Evolutionary conservation across 2,888 invertebrate species (phyloP), one percentile per base, ranked within the genome.

Genomic region (Lamproptera curius): DNA sequence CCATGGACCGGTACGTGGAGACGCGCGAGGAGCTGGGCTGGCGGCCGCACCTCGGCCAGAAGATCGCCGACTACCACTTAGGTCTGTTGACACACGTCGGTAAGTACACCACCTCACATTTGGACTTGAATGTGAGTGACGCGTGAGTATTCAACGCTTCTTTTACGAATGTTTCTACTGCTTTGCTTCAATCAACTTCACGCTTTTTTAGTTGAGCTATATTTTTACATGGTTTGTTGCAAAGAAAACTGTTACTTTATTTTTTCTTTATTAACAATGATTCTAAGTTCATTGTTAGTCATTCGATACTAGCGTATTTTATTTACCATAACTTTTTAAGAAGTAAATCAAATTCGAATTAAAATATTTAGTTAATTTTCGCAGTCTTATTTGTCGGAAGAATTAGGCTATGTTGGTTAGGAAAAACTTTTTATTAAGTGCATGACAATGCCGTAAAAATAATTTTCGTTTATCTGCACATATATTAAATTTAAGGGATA

Each of bases 41-140:
- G 55, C 68, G 75, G 3, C 77, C 71, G 36, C 68, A 75, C 64
- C 76, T 76, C 47, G 72, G 68, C 54, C 81, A 71, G 67, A 66
- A 54, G 53, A 49, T 75, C 53, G 61, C 69, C 14, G 71, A 76
- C 53, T 83, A 76, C 65, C 83, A 77, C 56, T 59, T 66, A 52
- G 79, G 70, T 52, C 67, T 81, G 57, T 55, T 58, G 45, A 50
- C 58, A 11, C 62, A 62, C 38, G 56, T 63, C 42, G 80, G 79
- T 74, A 56, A 45, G 63, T 57, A 33, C 10, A 9, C 10, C 5
- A 16, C 1, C 8, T 17, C 14, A 10, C 31, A 11, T 31, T 31
- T 31, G n/a, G 2, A n/a, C 13, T 31, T 1, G 31, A 10, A 31
- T n/a, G n/a, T 31, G 31, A 13, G 31, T 31, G 37, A 13, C 14